Evolutionary conservation across 2,888 invertebrate species (phyloP), one percentile per base, ranked within the genome.

Genomic region (Lydus trimaculatus): DNA sequence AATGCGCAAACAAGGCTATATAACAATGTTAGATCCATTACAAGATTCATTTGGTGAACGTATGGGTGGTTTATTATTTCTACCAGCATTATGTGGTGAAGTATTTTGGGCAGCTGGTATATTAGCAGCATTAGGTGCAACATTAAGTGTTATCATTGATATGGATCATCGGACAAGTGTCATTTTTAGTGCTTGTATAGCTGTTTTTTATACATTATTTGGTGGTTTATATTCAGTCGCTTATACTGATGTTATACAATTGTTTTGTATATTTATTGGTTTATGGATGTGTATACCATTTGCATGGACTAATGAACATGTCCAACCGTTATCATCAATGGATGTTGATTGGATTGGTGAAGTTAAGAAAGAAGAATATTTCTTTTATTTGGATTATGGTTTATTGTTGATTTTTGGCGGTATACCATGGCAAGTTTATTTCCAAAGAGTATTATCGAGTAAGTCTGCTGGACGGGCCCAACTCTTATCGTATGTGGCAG

Each of bases 81-180:
- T 99, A 78, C 99, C 99, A 3, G 98, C 99, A 0, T 91, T 99
- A 2, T 95, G 97, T 80, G 99, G 99, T 8, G 99, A 99, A 87
- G 96, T 98, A 6, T 99, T 99, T 87, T 99, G 99, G 99, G 98
- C 98, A 0, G 99, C 98, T 0, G 98, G 98, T 64, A 98, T 99
- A 78, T 88, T 99, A 65, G 97, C 98, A 0, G 99, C 99, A 7
- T 88, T 99, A 56, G 96, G 99, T 52, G 98, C 99, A 15, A 99
- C 99, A 0, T 87, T 99, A 71, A 94, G 96, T 33, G 98, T 99
- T 65, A 98, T 99, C 84, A 95, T 99, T 82, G 96, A 98, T 85
- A 93, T 98, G 91, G 95, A 97, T 84, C 95, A 97, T 81, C 89
- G 91, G 75, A 93, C 95, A 11, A 96, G 98, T 33, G 97, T 99